A percentile compares a stretch with the other conserved stretches of the same genome.
phyloP scores from a whole-genome alignment of 2,113 vertebrate species.

The Trochalopteron elliotii region DNA sequence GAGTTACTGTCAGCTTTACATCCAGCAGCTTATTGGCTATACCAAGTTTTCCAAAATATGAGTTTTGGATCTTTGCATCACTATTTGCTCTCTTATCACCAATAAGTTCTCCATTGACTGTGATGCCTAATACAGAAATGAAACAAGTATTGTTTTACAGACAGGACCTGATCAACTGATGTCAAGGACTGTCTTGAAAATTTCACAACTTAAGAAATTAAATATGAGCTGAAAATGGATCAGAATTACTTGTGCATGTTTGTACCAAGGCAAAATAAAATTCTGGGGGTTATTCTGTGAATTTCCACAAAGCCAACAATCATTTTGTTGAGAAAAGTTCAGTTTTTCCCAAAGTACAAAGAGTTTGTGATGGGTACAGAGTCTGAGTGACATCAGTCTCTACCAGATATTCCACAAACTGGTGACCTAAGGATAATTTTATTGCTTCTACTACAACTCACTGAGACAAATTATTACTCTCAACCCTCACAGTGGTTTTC shows the following conservation, averaged over 20 bases:
- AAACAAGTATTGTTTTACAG: not conserved
- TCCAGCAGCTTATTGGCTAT: slow-evolving; percentile 77
- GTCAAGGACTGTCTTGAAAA: not conserved
- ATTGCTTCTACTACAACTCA: not conserved
- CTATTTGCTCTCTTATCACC: slow-evolving; percentile 81
- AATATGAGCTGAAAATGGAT: not conserved
- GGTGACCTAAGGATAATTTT: not conserved
- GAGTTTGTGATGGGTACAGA: not conserved
- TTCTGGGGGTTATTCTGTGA: not conserved
- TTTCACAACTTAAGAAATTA: not conserved
- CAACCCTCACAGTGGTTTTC: not conserved
- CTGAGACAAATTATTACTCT: not conserved
- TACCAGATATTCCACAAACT: not conserved
- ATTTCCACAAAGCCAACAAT: not conserved
- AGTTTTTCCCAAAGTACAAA: not conserved
- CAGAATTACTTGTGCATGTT: not conserved
- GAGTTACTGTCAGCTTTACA: slow-evolving; percentile 82
- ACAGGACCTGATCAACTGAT: not conserved
- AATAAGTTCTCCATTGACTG: slow-evolving; percentile 89
- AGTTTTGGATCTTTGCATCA: slow-evolving; percentile 71
- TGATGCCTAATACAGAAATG: slow-evolving; percentile 76
- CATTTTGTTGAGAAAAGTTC: not conserved
- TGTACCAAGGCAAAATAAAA: not conserved
- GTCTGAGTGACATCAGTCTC: not conserved
- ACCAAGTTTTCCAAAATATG: slow-evolving; percentile 90